Percentiles rank a stretch among this genome's conserved stretches.
Conservation (phyloP, 2,888 invertebrate genomes). For the Coenonympha glycerion region DNA sequence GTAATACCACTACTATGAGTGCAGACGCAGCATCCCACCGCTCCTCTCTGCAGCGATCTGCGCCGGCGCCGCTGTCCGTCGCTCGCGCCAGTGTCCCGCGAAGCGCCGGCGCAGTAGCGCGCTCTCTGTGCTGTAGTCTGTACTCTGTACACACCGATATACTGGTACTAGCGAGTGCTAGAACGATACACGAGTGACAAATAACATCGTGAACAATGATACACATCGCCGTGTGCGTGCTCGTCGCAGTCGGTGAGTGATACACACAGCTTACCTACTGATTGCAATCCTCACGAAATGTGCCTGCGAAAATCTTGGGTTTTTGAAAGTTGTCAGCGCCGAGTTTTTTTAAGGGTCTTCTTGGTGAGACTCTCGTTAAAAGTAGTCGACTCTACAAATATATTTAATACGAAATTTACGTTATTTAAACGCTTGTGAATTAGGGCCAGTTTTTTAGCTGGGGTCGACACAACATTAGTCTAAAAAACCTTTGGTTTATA, state of each 20-base stretch:
- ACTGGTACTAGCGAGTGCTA: not conserved
- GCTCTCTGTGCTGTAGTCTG: not conserved
- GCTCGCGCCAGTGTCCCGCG: conserved; percentile 10
- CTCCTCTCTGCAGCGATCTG: not conserved
- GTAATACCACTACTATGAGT: no score
- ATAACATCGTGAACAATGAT: conserved; percentile 16
- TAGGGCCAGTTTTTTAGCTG: no score
- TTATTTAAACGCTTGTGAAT: no score
- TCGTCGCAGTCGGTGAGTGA: conserved; percentile 9
- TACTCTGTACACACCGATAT: not conserved
- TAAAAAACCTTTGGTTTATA: no score
- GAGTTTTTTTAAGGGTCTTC: no score
- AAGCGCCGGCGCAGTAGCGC: conserved; percentile 16
- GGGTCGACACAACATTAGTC: no score
- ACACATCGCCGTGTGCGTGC: conserved; percentile 15
- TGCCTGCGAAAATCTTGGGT: no score
- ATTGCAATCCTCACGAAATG: no score
- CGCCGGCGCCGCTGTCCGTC: not conserved
- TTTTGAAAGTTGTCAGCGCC: no score
- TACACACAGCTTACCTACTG: not conserved
- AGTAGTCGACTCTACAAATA: no score
- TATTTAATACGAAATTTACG: no score
- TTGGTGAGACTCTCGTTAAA: no score
- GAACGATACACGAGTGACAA: not conserved
- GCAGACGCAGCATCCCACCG: not conserved